These are phyloP conservation scores for Hirtodrosophila confusa DNA, from an alignment of 2,888 invertebrate species.

Conservation along the genomic window DNA sequence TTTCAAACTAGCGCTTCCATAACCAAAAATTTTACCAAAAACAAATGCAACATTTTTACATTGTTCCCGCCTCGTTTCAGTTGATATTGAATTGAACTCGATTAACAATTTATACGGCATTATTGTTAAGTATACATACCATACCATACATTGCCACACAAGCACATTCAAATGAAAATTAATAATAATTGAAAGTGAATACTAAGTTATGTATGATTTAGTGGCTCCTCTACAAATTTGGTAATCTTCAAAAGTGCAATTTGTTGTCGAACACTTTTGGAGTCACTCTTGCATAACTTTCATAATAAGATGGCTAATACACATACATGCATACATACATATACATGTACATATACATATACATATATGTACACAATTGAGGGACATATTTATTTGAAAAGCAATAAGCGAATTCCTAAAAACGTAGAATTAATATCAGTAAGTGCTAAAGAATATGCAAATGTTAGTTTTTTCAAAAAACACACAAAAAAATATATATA, in stretches of 20 bases:
- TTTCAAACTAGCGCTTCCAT: slow-evolving; percentile 70
- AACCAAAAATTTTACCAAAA: slow-evolving; percentile 20
- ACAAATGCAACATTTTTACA: slow-evolving; percentile 1
- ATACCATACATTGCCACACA: slow-evolving; percentile 23
- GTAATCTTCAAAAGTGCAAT: slow-evolving; percentile 3
- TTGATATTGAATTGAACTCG: slow-evolving; percentile 8
- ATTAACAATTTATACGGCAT: slow-evolving; percentile 25
- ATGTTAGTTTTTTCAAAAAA: too few species aligned
- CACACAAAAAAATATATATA: too few species aligned
- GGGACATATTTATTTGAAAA: too few species aligned
- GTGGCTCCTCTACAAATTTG: background rate
- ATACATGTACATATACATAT: background rate
- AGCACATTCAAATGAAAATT: slow-evolving; percentile 6
- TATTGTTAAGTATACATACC: slow-evolving; percentile 32
- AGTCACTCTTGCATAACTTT: too few species aligned
- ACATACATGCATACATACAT: background rate
- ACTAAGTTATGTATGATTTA: too few species aligned
- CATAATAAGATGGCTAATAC: background rate
- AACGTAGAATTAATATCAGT: too few species aligned
- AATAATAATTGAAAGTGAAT: background rate
- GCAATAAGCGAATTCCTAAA: too few species aligned
- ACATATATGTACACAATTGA: too few species aligned
- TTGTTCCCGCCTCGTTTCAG: slow-evolving; percentile 24
- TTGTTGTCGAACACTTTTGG: slow-evolving; percentile 11
- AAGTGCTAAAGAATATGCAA: too few species aligned